Base-by-base conservation (phyloP, 1,140 invertebrate genomes). In the Drosophila orena region DNA sequence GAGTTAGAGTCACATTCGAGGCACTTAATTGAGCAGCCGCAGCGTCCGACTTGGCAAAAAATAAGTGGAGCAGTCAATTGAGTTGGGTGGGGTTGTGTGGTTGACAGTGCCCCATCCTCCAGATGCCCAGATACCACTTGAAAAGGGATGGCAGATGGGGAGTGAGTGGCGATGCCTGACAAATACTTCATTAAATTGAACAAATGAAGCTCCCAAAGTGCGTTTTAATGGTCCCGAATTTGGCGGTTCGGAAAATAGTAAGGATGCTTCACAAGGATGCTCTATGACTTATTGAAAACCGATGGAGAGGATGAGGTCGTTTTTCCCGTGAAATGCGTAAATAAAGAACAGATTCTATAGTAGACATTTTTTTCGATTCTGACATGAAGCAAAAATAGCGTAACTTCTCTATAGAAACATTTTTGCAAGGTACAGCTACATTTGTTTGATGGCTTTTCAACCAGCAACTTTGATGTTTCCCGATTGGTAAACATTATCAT, bases 11-110 rank as follows among this genome's bases (percentile, higher is more conserved):
- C 71, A 68, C 55, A 73, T 57, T 57, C 30, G 49, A 59, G 40
- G 43, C 46, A 58, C 61, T 66, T 81, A 80, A 81, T 77, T 80
- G 59, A 57, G 78, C 74, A 80, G 59, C 71, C 55, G 22, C 57
- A 56, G 53, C 64, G 46, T 46, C 62, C 54, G 14, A 40, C 24
- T 53, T 44, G 47, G 57, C 71, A 49, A 68, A 68, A 64, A 62
- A 64, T 64, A 68, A 42, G 17, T 65, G 46, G 44, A 47, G 52
- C 71, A 75, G 61, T 55, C 53, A 75, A 75, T 75, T 75, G 72
- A 75, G 72, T 76, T 66, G 65, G 61, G n/a, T n/a, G n/a, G 59
- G 71, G 53, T 65, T 75, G 72, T 55, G 69, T 73, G 70, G 71
- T 50, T 75, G 70, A 75, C 71, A 75, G 37, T 75, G 60, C 42